These are phyloP conservation scores for Mimumesa dahlbomi DNA, from an alignment of 2,888 invertebrate genomes.

Conservation along the genomic window DNA sequence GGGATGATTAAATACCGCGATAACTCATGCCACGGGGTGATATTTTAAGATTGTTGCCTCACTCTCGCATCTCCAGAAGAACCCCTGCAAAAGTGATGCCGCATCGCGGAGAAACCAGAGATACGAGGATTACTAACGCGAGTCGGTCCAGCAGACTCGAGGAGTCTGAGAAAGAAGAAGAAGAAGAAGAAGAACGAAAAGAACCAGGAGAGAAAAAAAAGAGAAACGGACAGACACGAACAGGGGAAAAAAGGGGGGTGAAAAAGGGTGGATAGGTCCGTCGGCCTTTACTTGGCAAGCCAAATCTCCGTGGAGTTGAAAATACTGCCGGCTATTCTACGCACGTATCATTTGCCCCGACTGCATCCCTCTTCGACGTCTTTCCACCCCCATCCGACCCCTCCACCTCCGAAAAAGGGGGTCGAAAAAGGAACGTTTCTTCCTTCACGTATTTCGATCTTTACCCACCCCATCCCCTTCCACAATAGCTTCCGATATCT, in stretches of 20 bases:
- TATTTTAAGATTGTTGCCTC: conserved; percentile 74
- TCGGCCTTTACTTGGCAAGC: conserved; percentile 60
- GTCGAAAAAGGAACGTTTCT: conserved; percentile 29
- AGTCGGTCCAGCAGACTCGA: conserved; percentile 23
- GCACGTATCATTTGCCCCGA: conserved; percentile 74
- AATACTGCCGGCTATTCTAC: conserved; percentile 70
- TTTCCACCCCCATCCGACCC: conserved; percentile 44
- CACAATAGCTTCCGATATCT: conserved; percentile 12
- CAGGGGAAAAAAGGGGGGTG: conserved; percentile 36
- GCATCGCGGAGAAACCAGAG: conserved; percentile 11
- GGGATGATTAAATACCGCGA: conserved; percentile 75
- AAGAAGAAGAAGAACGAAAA: neutral
- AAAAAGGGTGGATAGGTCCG: conserved; percentile 2
- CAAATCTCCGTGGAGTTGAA: conserved; percentile 74
- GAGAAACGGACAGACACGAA: conserved; percentile 17
- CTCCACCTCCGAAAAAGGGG: conserved; percentile 38
- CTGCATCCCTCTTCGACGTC: conserved; percentile 56
- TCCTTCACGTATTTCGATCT: conserved; percentile 16
- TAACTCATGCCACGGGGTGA: conserved; percentile 73
- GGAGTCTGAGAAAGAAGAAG: conserved; percentile 5
- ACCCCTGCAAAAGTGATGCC: conserved; percentile 3
- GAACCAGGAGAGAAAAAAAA: conserved; percentile 7
- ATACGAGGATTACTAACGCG: conserved; percentile 14
- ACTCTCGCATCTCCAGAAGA: neutral
- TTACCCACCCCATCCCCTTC: conserved; percentile 1